A percentile compares a stretch with the other conserved stretches of the same genome.
Evolutionary conservation across 2,797 vertebrate species (phyloP).

Genomic region (Gobionotothen gibberifrons): DNA sequence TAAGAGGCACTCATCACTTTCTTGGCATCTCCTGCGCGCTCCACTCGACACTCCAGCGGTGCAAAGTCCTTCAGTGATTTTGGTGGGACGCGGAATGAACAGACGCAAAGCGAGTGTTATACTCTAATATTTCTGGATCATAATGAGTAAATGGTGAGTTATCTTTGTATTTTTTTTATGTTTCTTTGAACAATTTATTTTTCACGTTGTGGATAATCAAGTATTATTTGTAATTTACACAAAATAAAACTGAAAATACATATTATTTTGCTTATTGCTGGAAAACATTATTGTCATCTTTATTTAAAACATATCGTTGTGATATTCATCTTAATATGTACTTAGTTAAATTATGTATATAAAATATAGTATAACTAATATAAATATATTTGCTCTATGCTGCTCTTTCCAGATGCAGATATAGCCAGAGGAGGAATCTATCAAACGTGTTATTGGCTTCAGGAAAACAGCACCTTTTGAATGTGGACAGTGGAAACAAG

Average conservation of each 20-base stretch:
- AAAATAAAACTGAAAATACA: background rate
- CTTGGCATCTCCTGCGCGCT: conserved; percentile 52
- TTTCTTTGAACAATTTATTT: conserved; percentile 4
- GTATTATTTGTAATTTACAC: background rate
- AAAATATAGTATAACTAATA: background rate
- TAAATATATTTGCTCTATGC: conserved; percentile 1
- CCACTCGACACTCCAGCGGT: conserved; percentile 35
- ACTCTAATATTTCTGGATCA: conserved; percentile 20
- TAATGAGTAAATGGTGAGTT: conserved; percentile 59
- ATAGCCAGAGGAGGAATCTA: conserved; percentile 50
- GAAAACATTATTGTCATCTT: background rate
- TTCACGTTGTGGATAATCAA: background rate
- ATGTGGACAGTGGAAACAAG: conserved; percentile 38
- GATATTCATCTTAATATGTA: background rate
- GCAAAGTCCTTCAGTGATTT: conserved; percentile 48
- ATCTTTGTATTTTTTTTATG: background rate
- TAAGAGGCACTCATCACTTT: conserved; percentile 69
- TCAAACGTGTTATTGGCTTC: conserved; percentile 24
- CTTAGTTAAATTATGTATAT: background rate
- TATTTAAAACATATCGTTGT: background rate
- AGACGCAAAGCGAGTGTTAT: background rate
- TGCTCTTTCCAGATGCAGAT: conserved; percentile 58
- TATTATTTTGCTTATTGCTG: background rate
- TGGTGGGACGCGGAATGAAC: conserved; percentile 44
- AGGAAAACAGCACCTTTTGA: conserved; percentile 9